Base-by-base conservation (phyloP, 1,140 invertebrate species). In the Paralvinella palmiformis region DNA sequence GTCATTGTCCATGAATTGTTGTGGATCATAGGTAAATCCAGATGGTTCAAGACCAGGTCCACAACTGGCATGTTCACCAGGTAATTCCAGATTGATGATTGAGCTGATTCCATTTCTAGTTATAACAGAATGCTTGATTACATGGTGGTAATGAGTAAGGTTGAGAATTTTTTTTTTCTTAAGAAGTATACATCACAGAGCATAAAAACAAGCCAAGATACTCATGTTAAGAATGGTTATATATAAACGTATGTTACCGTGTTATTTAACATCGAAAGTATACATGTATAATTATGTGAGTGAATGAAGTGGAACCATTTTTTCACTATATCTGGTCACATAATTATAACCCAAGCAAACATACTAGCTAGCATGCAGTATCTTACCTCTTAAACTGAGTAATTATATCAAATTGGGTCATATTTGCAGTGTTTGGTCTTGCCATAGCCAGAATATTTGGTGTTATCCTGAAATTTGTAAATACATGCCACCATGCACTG, bases 371-470 rank as follows among this genome's bases (percentile, higher is more conserved):
- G n/a, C n/a, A n/a, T n/a, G n/a, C n/a, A n/a, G n/a, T n/a, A n/a
- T n/a, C 80, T 81, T 81, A 89, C 88, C 86, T 85, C 71, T 88
- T 83, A 78, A 93, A 92, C 73, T 91, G 88, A 70, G 87, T 84
- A 68, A 92, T 86, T 61, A 91, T 84, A 61, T 91, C 87, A 75
- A 87, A 87, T 68, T 89, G 85, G 36, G 86, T 79, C 53, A 92
- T 90, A 52, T 85, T 80, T n/a, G 85, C 81, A 24, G 88, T 89
- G 77, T 86, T 91, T 56, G 90, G 90, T 55, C 91, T 85, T 65
- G 91, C 88, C 90, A 92, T 93, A 69, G 91, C 91, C 68, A 92
- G 75, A 69, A 94, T 89, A 72, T 91, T 87, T 67, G 91, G 88
- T 15, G 90, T 92, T 65, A 92, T 87, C 91, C 91, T 92, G 79